phyloP scores from a whole-genome alignment of 2,888 invertebrate genomes.

The Folsomia manolachei region DNA sequence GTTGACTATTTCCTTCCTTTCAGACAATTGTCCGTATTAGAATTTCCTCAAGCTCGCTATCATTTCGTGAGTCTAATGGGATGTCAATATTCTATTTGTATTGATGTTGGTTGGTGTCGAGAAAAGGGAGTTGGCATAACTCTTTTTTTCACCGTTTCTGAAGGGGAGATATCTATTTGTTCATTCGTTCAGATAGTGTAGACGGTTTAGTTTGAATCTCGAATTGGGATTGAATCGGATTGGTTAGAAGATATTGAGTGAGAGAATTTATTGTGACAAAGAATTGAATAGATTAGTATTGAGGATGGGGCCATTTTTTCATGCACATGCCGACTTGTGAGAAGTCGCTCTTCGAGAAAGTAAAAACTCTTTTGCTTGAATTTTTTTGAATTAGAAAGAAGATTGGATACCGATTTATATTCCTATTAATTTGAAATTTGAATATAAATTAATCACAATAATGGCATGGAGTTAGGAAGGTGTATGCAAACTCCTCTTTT shows the following conservation, averaged over 20 bases:
- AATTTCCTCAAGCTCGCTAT: background rate
- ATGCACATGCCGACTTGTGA: too few relatives aligned
- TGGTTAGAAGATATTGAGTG: slow-evolving; percentile 45
- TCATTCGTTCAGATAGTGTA: slow-evolving; percentile 29
- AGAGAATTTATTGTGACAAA: slow-evolving; percentile 51
- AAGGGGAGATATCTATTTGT: background rate
- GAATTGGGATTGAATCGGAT: slow-evolving; percentile 31
- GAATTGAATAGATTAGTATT: slow-evolving; percentile 51
- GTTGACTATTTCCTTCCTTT: slow-evolving; percentile 1
- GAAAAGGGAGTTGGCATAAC: background rate
- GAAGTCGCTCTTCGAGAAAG: background rate
- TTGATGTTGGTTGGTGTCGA: background rate
- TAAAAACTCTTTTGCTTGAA: too few relatives aligned
- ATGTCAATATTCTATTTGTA: background rate
- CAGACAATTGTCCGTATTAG: background rate
- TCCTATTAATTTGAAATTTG: background rate
- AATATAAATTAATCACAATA: too few relatives aligned
- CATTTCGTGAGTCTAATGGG: background rate
- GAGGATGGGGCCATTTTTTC: too few relatives aligned
- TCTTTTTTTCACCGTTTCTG: slow-evolving; percentile 14
- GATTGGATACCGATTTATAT: background rate
- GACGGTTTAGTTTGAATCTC: too few relatives aligned
- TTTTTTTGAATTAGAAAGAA: too few relatives aligned
- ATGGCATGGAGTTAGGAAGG: too few relatives aligned
- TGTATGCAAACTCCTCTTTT: too few relatives aligned